Evolutionary conservation across 92 coral and sea anemone species (phyloP).

Genomic region (Zoanthus sociatus): DNA sequence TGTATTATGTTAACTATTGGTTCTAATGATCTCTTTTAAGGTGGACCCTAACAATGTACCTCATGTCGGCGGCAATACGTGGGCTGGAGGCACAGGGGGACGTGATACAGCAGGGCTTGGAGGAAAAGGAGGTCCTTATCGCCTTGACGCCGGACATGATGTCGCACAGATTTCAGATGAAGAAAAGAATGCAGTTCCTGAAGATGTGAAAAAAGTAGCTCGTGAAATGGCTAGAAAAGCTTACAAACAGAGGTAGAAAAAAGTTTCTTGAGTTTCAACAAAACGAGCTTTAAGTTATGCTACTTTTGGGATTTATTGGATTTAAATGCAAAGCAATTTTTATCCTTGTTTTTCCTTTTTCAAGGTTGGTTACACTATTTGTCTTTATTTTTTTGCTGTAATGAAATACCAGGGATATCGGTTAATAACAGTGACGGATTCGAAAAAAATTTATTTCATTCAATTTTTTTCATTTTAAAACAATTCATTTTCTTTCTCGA

Average conservation of each 20-base stretch:
- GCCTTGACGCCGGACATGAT: slow-evolving; percentile 98
- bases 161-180: slow-evolving; percentile 93
- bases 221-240: slow-evolving; percentile 95
- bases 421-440: too few species aligned
- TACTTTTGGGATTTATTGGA: background rate
- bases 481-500: too few species aligned
- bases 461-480: too few species aligned
- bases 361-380: too few species aligned
- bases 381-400: too few species aligned
- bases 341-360: too few species aligned
- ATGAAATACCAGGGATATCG: too few species aligned
- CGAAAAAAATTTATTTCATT: too few species aligned
- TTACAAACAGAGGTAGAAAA: slow-evolving; percentile 82
- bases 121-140: slow-evolving; percentile 98
- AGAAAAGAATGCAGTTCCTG: slow-evolving; percentile 95
- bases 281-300: background rate
- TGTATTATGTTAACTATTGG: too few species aligned
- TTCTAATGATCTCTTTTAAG: slow-evolving; percentile 48
- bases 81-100: slow-evolving; percentile 99
- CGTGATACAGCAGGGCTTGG: slow-evolving; percentile 99
- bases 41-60: slow-evolving; percentile 86
- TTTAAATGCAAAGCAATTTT: too few species aligned
- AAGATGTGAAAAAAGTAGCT: slow-evolving; percentile 93
- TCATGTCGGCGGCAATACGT: slow-evolving; percentile 98
- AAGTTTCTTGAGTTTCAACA: too few species aligned